Percentiles rank a stretch among this genome's conserved stretches.
Conservation (phyloP, 2,888 invertebrate species). For the Tinea semifulvella region DNA sequence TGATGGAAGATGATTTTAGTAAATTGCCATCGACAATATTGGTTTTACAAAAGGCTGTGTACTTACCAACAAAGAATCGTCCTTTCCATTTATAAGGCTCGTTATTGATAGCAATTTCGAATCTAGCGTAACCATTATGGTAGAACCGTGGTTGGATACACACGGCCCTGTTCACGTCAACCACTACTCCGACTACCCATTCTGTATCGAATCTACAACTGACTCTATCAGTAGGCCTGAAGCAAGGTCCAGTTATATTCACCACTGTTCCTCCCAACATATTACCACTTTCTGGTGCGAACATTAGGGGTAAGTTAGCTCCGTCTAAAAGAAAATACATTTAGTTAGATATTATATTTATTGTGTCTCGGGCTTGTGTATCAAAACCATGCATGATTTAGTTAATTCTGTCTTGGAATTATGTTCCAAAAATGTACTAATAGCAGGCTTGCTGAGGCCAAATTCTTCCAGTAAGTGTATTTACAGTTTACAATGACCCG, state of each 20-base stretch:
- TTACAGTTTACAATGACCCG: no score
- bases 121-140: constrained; percentile 88
- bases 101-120: constrained; percentile 86
- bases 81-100: constrained; percentile 90
- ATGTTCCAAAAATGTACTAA: no score
- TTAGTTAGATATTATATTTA: background rate
- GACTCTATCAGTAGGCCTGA: constrained; percentile 77
- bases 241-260: constrained; percentile 96
- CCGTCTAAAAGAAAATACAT: constrained; percentile 72
- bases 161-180: constrained; percentile 84
- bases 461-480: no score
- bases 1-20: no score
- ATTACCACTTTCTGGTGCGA: constrained; percentile 95
- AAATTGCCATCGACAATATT: background rate
- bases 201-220: constrained; percentile 87
- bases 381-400: background rate
- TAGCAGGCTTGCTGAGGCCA: no score
- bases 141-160: constrained; percentile 89
- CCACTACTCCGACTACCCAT: constrained; percentile 78
- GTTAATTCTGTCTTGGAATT: no score
- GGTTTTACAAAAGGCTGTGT: background rate
- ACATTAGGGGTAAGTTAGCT: constrained; percentile 81
- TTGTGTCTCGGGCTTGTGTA: no score
- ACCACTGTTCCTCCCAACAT: constrained; percentile 98
- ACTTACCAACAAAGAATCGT: constrained; percentile 88